Evolutionary conservation across 2,888 invertebrate species (phyloP).

Genomic region (Phalera bucephala): DNA sequence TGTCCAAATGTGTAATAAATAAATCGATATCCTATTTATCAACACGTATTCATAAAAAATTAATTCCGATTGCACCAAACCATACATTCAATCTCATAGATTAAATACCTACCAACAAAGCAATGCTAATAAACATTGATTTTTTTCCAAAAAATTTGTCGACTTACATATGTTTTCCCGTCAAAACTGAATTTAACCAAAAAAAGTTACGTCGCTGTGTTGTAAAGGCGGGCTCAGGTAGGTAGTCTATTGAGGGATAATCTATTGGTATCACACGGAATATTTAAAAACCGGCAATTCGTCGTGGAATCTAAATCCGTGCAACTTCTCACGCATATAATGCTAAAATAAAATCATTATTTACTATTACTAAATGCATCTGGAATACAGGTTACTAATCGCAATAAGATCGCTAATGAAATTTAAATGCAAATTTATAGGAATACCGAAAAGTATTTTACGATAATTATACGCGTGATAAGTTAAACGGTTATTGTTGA

Average conservation of each 20-base stretch:
- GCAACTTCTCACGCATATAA: not conserved
- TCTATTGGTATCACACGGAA: constrained; percentile 13
- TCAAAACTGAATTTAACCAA: constrained; percentile 5
- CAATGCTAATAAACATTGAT: constrained; percentile 19
- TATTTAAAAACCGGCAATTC: constrained; percentile 6
- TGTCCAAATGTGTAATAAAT: constrained; percentile 31
- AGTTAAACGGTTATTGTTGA: constrained; percentile 3
- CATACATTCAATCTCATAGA: constrained; percentile 50
- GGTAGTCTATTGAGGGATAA: not conserved
- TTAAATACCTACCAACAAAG: constrained; percentile 37
- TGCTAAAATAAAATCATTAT: not conserved
- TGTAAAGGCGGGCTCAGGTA: constrained; percentile 1
- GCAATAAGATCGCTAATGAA: not conserved
- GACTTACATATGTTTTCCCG: constrained; percentile 4
- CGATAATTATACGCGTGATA: constrained; percentile 10
- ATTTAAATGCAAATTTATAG: no score
- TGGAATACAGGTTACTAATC: not conserved
- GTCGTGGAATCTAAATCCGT: constrained; percentile 2
- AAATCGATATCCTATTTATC: constrained; percentile 23
- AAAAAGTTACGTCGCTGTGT: constrained; percentile 9
- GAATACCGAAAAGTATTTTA: no score
- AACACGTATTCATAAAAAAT: constrained; percentile 28
- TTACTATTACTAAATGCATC: constrained; percentile 1
- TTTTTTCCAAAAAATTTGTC: constrained; percentile 23
- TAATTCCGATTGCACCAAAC: constrained; percentile 48